These are phyloP conservation scores for Troides oblongomaculatus DNA, from an alignment of 2,888 invertebrate species.

Conservation along the genomic window DNA sequence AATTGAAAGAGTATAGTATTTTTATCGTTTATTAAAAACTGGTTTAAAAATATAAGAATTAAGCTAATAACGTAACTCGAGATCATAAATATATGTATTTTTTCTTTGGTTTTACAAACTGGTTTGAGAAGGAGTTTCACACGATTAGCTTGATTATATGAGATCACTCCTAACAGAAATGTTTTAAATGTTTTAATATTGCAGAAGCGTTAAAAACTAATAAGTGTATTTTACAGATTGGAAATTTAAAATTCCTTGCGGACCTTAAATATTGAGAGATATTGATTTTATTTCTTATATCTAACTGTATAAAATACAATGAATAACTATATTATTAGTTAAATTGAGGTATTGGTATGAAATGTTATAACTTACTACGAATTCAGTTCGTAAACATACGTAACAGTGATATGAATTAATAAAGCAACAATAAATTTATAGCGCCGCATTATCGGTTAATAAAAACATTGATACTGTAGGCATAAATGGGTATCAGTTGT, in stretches of 20 bases:
- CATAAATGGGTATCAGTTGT: constrained; percentile 15
- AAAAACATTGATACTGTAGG: constrained; percentile 17
- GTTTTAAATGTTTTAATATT: background rate
- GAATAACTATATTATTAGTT: background rate
- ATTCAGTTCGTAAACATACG: constrained; percentile 7
- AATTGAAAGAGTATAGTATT: constrained; percentile 1
- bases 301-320: background rate
- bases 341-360: background rate
- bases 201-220: background rate
- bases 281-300: no score
- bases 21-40: background rate
- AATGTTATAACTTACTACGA: constrained; percentile 2
- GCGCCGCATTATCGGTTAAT: constrained; percentile 9
- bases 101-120: background rate
- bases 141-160: background rate
- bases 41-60: constrained; percentile 1
- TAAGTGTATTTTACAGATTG: background rate
- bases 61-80: background rate
- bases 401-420: constrained; percentile 11
- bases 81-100: background rate
- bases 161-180: background rate
- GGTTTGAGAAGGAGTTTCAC: background rate
- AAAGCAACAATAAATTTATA: constrained; percentile 24
- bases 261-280: background rate
- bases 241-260: background rate